Conservation (phyloP, 2,888 invertebrate genomes). For the Microchrysa polita region DNA sequence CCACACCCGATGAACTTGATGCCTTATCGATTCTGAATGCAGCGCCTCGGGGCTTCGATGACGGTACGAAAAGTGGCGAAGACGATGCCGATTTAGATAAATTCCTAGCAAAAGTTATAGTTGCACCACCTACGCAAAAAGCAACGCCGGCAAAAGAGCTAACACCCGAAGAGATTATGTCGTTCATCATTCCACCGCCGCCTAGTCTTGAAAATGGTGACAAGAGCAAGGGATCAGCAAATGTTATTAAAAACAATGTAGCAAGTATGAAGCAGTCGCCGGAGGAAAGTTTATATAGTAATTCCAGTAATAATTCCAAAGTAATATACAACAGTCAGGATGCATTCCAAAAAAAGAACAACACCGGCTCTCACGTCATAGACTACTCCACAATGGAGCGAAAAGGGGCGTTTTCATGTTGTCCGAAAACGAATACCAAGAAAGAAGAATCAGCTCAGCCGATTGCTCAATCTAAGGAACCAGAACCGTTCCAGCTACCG, state of each 20-base stretch:
- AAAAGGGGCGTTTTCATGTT: slow-evolving; percentile 78
- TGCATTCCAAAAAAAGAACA: slow-evolving; percentile 28
- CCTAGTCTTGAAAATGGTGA: slow-evolving; percentile 66
- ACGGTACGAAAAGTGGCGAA: slow-evolving; percentile 65
- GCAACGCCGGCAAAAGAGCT: slow-evolving; percentile 79
- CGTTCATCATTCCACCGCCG: slow-evolving; percentile 85
- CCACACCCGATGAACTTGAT: slow-evolving; percentile 84
- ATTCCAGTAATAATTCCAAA: slow-evolving; percentile 58
- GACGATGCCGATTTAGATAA: slow-evolving; percentile 74
- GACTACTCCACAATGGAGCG: slow-evolving; percentile 79
- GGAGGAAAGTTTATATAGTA: slow-evolving; percentile 66
- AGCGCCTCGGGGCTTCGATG: slow-evolving; percentile 81
- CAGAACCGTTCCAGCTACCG: slow-evolving; percentile 67
- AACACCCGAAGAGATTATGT: slow-evolving; percentile 84
- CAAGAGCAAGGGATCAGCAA: slow-evolving; percentile 47
- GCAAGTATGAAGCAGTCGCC: slow-evolving; percentile 63
- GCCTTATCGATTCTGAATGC: slow-evolving; percentile 75
- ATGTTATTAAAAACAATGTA: slow-evolving; percentile 62
- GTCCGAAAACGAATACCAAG: slow-evolving; percentile 70
- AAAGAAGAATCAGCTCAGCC: slow-evolving; percentile 59
- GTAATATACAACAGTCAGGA: slow-evolving; percentile 28
- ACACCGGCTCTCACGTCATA: slow-evolving; percentile 66
- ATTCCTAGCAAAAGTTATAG: slow-evolving; percentile 80
- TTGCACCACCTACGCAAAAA: slow-evolving; percentile 82
- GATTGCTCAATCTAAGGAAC: slow-evolving; percentile 55